These are phyloP conservation scores for Rattus norvegicus DNA, from an alignment of 2,113 vertebrate genomes.

Conservation along the genomic window DNA sequence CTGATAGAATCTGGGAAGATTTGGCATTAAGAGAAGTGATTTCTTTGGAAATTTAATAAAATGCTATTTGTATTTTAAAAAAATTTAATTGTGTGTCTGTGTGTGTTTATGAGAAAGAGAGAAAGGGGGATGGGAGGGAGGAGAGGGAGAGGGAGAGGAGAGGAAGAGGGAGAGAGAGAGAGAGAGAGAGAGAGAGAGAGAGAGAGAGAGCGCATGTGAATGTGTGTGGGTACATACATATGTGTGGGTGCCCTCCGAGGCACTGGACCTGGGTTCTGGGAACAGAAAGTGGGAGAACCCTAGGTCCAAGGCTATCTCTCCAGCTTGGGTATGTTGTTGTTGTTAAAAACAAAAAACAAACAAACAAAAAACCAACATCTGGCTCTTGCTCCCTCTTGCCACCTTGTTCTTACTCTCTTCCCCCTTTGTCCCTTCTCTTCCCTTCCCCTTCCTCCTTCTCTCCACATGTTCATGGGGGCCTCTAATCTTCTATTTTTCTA, in stretches of 20 bases:
- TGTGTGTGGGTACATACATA: not conserved
- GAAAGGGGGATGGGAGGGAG: fast-evolving
- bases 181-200: too few species aligned
- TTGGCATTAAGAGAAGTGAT: not conserved
- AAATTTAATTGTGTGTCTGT: not conserved
- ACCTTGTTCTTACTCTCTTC: too few species aligned
- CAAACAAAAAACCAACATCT: too few species aligned
- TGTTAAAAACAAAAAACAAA: too few species aligned
- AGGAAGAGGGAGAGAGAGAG: too few species aligned
- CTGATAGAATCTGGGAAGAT: not conserved
- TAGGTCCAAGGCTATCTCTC: not conserved
- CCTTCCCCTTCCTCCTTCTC: too few species aligned
- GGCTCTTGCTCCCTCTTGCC: too few species aligned
- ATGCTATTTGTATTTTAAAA: not conserved
- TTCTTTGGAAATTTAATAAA: constrained; percentile 42
- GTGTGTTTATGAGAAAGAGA: not conserved
- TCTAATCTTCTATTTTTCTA: too few species aligned
- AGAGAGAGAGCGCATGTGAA: not conserved
- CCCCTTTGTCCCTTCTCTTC: too few species aligned
- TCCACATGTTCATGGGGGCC: too few species aligned
- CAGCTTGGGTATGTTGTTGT: too few species aligned
- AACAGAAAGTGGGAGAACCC: not conserved
- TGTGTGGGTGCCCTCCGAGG: not conserved
- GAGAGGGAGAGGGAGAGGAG: fast-evolving
- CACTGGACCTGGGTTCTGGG: not conserved